A percentile compares a stretch with the other conserved stretches of the same genome.
Conservation (phyloP, 23 tunicate species). For the Ascidia mentula region DNA sequence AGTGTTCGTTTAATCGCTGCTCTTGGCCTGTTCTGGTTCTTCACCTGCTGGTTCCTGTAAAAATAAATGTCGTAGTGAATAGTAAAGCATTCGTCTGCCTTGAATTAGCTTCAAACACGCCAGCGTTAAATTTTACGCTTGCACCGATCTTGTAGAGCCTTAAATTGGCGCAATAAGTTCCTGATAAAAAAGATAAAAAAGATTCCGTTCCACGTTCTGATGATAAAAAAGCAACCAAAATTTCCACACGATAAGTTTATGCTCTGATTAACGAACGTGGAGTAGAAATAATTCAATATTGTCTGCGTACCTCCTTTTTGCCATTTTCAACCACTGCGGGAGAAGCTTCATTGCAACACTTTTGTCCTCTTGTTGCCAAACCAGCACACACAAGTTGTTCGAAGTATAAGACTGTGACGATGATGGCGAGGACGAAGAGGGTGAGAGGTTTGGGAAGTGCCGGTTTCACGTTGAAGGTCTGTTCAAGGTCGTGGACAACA, state of each 20-base stretch:
- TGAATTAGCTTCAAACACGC: no score
- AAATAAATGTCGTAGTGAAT: neutral
- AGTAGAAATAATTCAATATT: no score
- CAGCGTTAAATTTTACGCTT: no score
- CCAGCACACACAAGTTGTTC: neutral
- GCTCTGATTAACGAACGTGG: no score
- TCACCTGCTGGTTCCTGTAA: neutral
- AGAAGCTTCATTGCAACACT: neutral
- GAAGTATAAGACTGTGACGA: neutral
- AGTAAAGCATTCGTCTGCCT: no score
- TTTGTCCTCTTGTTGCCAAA: neutral
- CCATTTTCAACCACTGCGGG: neutral
- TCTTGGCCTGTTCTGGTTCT: neutral
- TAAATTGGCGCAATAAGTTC: no score
- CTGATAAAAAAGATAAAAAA: no score
- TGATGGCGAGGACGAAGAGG: neutral
- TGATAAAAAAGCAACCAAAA: no score
- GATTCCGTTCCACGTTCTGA: no score
- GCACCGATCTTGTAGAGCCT: no score
- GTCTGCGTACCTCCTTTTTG: constrained; percentile 2
- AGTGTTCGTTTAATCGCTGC: neutral
- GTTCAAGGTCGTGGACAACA: neutral
- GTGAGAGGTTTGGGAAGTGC: neutral
- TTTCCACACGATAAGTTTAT: no score
- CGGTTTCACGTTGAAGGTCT: neutral